phyloP scores from a whole-genome alignment of 2,113 vertebrate species.

The Aptenodytes patagonicus region DNA sequence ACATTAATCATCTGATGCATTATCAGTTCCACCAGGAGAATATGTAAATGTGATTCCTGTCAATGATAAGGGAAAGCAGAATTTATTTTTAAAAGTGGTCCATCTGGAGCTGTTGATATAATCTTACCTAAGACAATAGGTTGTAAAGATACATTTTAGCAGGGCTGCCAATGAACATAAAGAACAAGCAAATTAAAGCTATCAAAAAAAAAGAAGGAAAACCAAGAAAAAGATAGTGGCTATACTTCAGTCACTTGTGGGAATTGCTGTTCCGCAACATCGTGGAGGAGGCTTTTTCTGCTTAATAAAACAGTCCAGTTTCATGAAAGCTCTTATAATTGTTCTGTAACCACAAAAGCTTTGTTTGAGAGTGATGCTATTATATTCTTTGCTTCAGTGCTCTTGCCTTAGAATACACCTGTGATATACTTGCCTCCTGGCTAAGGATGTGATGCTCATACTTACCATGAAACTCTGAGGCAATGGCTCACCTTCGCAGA shows the following conservation, averaged over 20 bases:
- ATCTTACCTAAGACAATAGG: slow-evolving; percentile 81
- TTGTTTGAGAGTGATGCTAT: background rate
- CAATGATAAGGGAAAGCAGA: slow-evolving; percentile 88
- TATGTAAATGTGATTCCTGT: slow-evolving; percentile 98
- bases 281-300: background rate
- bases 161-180: slow-evolving; percentile 64
- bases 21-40: slow-evolving; percentile 88
- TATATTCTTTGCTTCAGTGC: background rate
- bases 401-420: slow-evolving; percentile 6
- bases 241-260: background rate
- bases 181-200: slow-evolving; percentile 72
- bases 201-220: background rate
- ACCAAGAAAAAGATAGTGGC: background rate
- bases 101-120: slow-evolving; percentile 82
- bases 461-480: background rate
- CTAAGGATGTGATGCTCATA: slow-evolving; percentile 10
- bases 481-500: background rate
- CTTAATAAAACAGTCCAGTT: background rate
- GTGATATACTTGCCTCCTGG: slow-evolving; percentile 28
- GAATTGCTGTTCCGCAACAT: background rate
- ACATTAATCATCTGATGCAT: slow-evolving; percentile 92
- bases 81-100: slow-evolving; percentile 89
- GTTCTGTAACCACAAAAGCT: slow-evolving; percentile 5
- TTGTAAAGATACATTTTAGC: slow-evolving; percentile 79
- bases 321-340: slow-evolving; percentile 40